A percentile compares a stretch with the other conserved stretches of the same genome.
These are phyloP conservation scores for Oncorhynchus keta DNA, from an alignment of 2,113 vertebrate species.

Conservation along the genomic window DNA sequence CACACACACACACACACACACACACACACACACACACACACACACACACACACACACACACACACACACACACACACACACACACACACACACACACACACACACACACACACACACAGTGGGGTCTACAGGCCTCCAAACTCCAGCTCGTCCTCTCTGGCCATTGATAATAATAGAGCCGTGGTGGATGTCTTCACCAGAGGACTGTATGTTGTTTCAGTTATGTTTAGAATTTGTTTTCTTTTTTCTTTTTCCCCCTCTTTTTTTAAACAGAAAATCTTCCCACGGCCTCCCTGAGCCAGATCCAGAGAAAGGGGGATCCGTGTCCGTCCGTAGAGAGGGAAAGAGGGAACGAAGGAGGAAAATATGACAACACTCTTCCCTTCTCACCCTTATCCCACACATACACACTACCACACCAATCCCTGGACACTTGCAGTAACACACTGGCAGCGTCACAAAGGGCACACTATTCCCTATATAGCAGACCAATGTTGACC, in stretches of 20 bases:
- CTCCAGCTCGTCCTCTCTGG: background rate
- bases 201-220: slow-evolving; percentile 8
- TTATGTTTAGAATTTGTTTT: slow-evolving; percentile 29
- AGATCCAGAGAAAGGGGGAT: slow-evolving; percentile 39
- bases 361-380: slow-evolving; percentile 32
- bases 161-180: slow-evolving; percentile 31
- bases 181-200: slow-evolving; percentile 6
- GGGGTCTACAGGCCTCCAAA: background rate
- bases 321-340: background rate
- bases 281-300: slow-evolving; percentile 61
- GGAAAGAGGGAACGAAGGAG: background rate
- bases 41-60: background rate
- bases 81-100: background rate
- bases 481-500: too few relatives aligned
- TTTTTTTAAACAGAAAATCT: slow-evolving; percentile 36
- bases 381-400: slow-evolving; percentile 3
- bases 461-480: background rate
- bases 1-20: background rate
- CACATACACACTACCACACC: slow-evolving; percentile 18
- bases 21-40: background rate
- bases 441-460: background rate
- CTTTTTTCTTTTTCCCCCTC: slow-evolving; percentile 26
- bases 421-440: background rate
- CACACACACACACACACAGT: background rate
- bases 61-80: background rate